Conservation (phyloP, 2,888 invertebrate species). For the Metacarcinus magister region DNA sequence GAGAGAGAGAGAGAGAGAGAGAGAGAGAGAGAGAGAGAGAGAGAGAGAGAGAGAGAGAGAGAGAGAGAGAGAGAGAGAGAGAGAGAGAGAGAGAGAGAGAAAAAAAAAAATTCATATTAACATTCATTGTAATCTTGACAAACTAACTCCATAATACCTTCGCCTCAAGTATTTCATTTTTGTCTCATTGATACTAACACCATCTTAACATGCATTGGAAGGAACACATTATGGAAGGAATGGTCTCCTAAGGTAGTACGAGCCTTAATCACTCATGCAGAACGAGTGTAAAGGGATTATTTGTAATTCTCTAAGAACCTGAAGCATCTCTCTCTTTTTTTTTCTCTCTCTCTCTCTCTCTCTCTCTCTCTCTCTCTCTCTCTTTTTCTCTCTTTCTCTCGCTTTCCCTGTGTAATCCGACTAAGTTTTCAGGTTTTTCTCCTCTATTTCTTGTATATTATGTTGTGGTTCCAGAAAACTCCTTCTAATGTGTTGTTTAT, state of each 20-base stretch:
- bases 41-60: not conserved
- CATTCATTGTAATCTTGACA: too few species aligned
- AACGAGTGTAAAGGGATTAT: not conserved
- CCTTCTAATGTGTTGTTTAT: too few species aligned
- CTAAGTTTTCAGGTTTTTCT: too few species aligned
- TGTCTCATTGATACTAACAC: not conserved
- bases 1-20: not conserved
- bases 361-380: not conserved
- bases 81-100: not conserved
- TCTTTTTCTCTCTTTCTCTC: too few species aligned
- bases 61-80: not conserved
- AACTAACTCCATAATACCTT: too few species aligned
- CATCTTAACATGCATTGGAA: not conserved
- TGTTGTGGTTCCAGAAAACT: too few species aligned
- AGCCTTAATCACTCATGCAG: not conserved
- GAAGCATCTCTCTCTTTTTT: not conserved
- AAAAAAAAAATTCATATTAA: not conserved
- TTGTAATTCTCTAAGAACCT: not conserved
- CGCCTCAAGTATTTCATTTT: too few species aligned
- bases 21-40: not conserved
- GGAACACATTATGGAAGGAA: not conserved
- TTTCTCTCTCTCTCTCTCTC: not conserved
- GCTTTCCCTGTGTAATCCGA: too few species aligned
- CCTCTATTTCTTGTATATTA: too few species aligned
- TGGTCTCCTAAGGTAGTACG: not conserved